Conservation (phyloP, 2,113 vertebrate species). For the Polypterus senegalus region DNA sequence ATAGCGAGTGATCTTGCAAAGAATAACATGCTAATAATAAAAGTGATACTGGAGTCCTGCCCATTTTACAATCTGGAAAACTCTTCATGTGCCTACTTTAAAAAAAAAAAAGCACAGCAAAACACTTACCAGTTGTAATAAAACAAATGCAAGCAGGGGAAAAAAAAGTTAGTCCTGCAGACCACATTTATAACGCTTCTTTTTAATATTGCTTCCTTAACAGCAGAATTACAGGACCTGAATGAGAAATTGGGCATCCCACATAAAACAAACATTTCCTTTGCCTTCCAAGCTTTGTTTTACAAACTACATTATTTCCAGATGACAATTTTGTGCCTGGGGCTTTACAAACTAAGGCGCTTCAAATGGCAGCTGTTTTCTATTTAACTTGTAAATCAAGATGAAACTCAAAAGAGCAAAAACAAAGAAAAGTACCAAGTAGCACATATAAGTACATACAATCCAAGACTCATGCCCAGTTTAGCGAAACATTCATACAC, state of each 20-base stretch:
- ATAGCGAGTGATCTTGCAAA: no score
- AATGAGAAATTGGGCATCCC: constrained; percentile 63
- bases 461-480: no score
- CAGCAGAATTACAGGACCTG: constrained; percentile 71
- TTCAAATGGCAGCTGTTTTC: constrained; percentile 60
- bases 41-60: no score
- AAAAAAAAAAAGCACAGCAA: no score
- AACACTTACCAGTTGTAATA: constrained; percentile 44
- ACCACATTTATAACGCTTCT: constrained; percentile 49
- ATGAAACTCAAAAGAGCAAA: constrained; percentile 43
- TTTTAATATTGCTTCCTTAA: constrained; percentile 69
- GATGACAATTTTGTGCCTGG: constrained; percentile 62
- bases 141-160: constrained; percentile 36
- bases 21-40: no score
- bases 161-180: constrained; percentile 46
- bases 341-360: constrained; percentile 49
- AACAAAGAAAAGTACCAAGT: background rate
- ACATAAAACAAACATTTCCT: constrained; percentile 79
- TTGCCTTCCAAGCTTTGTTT: constrained; percentile 70
- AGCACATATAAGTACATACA: no score
- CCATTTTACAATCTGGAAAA: no score
- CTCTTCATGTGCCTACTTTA: no score
- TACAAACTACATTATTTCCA: constrained; percentile 80
- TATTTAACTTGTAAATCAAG: constrained; percentile 57
- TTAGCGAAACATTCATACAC: no score